phyloP scores from a whole-genome alignment of 2,797 vertebrate genomes.

The Carcharodon carcharias region DNA sequence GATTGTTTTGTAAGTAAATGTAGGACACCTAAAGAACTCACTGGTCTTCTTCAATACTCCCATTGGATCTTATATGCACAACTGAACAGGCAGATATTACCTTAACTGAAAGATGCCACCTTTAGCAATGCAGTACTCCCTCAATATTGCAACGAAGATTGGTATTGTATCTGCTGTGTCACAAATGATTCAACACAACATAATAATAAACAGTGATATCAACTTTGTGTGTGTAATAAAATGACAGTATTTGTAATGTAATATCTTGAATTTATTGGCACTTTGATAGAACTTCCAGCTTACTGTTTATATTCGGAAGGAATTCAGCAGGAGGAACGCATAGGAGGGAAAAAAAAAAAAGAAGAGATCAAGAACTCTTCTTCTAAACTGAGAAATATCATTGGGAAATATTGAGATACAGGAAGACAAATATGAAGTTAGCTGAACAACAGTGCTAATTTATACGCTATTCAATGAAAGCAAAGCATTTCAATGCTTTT shows the following conservation, averaged over 20 bases:
- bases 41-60: neutral
- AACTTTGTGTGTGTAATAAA: neutral
- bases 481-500: neutral
- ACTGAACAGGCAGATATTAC: neutral
- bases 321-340: neutral
- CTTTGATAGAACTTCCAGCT: neutral
- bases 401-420: neutral
- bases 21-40: neutral
- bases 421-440: neutral
- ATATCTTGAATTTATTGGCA: neutral
- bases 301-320: neutral
- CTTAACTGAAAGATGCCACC: neutral
- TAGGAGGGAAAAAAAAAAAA: neutral
- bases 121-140: neutral
- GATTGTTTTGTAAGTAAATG: neutral
- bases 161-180: neutral
- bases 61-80: neutral
- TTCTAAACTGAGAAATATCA: no score
- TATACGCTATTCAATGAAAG: neutral
- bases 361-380: neutral
- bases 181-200: neutral
- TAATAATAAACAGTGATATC: no score
- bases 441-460: neutral
- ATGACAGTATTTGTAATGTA: neutral
- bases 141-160: neutral